Evolutionary conservation across 2,113 vertebrate species (phyloP).

Genomic region (Climacteris rufus): DNA sequence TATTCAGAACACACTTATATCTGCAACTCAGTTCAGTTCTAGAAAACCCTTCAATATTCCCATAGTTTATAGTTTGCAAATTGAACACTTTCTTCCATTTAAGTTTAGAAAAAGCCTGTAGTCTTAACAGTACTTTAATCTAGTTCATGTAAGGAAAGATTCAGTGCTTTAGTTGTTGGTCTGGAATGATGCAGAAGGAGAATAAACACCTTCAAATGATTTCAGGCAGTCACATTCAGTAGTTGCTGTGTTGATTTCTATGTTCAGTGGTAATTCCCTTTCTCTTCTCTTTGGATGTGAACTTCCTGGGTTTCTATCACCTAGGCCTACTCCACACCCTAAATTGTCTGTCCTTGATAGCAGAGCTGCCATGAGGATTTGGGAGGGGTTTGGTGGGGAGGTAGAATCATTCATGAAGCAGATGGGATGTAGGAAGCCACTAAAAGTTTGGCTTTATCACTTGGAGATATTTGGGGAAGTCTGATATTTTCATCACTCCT

Average conservation of each 20-base stretch:
- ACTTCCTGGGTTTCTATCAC: not conserved
- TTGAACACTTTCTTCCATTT: not conserved
- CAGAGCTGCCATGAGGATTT: not conserved
- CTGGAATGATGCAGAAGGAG: not conserved
- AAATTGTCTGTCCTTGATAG: not conserved
- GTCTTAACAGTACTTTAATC: not conserved
- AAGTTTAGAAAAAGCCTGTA: not conserved
- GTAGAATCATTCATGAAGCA: not conserved
- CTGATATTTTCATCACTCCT: not conserved
- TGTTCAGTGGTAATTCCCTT: not conserved
- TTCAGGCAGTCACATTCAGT: not conserved
- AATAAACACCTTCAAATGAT: not conserved
- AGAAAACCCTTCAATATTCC: not conserved
- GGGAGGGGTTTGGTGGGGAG: not conserved
- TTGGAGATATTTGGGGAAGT: not conserved
- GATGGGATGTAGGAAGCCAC: slow-evolving; percentile 10
- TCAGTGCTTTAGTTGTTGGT: too few relatives aligned
- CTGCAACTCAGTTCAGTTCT: not conserved
- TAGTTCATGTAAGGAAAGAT: not conserved
- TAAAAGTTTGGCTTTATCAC: not conserved
- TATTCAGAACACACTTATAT: not conserved
- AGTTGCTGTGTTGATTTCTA: not conserved
- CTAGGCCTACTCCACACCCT: not conserved
- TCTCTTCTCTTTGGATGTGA: not conserved
- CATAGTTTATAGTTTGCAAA: not conserved